Percentiles rank a stretch among this genome's conserved stretches.
These are phyloP conservation scores for Lasioglossum leucozonium DNA, from an alignment of 2,888 invertebrate genomes.

Conservation along the genomic window DNA sequence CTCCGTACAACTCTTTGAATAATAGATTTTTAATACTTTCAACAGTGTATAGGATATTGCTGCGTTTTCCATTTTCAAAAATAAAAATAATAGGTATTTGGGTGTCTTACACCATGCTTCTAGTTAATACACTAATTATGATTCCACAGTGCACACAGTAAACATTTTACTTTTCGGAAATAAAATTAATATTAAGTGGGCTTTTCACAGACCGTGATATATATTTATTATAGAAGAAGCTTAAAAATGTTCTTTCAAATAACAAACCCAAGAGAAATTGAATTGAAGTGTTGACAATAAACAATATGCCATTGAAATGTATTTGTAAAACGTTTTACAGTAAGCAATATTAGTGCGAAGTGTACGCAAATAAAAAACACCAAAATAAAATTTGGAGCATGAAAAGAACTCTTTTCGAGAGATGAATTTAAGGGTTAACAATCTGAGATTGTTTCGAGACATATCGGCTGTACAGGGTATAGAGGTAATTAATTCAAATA, in stretches of 20 bases:
- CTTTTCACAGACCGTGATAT: too few relatives aligned
- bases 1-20: not conserved
- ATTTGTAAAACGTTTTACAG: not conserved
- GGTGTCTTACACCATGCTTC: not conserved
- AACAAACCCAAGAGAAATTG: not conserved
- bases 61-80: not conserved
- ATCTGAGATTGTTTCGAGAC: not conserved
- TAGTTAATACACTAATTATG: not conserved
- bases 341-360: not conserved
- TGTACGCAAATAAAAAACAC: not conserved
- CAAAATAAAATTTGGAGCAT: not conserved
- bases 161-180: too few relatives aligned
- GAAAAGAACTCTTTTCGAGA: not conserved
- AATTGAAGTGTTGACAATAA: not conserved
- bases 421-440: constrained; percentile 28
- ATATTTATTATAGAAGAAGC: not conserved
- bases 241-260: not conserved
- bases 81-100: not conserved
- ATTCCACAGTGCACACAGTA: not conserved
- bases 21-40: not conserved
- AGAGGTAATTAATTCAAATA: not conserved
- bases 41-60: not conserved
- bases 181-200: too few relatives aligned
- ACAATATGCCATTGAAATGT: not conserved
- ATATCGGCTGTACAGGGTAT: not conserved